Evolutionary conservation across 2,797 vertebrate genomes (phyloP).

Genomic region (Muraenolepis orangiensis): DNA sequence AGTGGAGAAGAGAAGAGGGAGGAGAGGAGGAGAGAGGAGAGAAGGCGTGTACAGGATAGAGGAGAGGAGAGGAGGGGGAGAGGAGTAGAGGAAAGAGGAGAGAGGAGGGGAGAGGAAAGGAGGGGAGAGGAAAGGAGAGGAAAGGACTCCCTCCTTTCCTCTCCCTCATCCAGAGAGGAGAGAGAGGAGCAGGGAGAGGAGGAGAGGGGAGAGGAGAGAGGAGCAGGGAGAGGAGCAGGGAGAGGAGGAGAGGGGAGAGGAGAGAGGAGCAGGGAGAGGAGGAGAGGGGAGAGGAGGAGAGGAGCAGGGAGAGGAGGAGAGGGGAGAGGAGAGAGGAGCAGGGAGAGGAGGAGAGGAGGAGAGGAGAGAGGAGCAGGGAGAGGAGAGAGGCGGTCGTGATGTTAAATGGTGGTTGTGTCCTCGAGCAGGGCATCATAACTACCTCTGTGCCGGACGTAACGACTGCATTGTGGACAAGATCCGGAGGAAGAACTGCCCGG

Average conservation of each 20-base stretch:
- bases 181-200: constrained; percentile 23
- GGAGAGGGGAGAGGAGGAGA: background rate
- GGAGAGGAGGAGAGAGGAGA: background rate
- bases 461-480: constrained; percentile 99
- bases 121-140: background rate
- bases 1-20: background rate
- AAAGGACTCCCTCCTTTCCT: too few species aligned
- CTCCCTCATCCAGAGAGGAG: too few species aligned
- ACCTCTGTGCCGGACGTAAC: constrained; percentile 94
- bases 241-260: too few species aligned
- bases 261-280: background rate
- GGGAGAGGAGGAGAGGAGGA: background rate
- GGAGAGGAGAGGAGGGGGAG: background rate
- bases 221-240: too few species aligned
- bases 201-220: too few species aligned
- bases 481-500: constrained; percentile 96
- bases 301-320: constrained; percentile 30
- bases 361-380: constrained; percentile 14
- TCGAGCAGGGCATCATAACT: constrained; percentile 91
- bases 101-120: too few species aligned
- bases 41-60: background rate
- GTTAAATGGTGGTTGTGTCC: constrained; percentile 29
- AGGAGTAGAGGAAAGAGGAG: background rate
- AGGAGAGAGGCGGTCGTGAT: too few species aligned
- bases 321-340: too few species aligned